These are phyloP conservation scores for Ophion obscuratus DNA, from an alignment of 2,888 invertebrate genomes.

Conservation along the genomic window DNA sequence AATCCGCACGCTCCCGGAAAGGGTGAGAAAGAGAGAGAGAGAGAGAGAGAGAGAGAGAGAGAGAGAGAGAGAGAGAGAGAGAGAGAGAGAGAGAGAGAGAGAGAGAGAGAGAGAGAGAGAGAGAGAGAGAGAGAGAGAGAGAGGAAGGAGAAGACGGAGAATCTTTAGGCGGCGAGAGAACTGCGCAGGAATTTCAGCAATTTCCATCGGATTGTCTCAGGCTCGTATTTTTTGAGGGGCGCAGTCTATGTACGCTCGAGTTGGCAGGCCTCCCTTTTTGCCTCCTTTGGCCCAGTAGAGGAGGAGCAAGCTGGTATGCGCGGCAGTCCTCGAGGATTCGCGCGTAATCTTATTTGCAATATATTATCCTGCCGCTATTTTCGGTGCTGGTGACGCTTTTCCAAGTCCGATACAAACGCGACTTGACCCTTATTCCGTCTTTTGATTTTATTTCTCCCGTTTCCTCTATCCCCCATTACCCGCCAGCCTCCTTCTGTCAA, in stretches of 20 bases:
- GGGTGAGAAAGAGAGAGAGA: slow-evolving; percentile 50
- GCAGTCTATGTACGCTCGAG: slow-evolving; percentile 40
- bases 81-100: slow-evolving; percentile 50
- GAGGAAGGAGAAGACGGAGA: not conserved
- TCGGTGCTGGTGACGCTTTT: slow-evolving; percentile 50
- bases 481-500: slow-evolving; percentile 2
- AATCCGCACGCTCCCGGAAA: slow-evolving; percentile 54
- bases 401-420: slow-evolving; percentile 42
- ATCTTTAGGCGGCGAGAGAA: slow-evolving; percentile 56
- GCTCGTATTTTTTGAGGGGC: slow-evolving; percentile 74
- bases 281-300: slow-evolving; percentile 36
- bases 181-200: slow-evolving; percentile 79
- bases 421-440: slow-evolving; percentile 54
- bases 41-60: slow-evolving; percentile 55
- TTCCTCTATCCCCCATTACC: not conserved
- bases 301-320: slow-evolving; percentile 46
- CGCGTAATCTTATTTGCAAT: slow-evolving; percentile 82
- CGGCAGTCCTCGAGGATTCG: slow-evolving; percentile 67
- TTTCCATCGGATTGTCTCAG: slow-evolving; percentile 80
- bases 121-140: slow-evolving; percentile 55
- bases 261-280: slow-evolving; percentile 30
- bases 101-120: slow-evolving; percentile 51
- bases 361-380: slow-evolving; percentile 74
- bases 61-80: slow-evolving; percentile 53
- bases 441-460: slow-evolving; percentile 40